These are phyloP conservation scores for Sturnus vulgaris DNA, from an alignment of 2,113 vertebrate genomes.

Conservation along the genomic window DNA sequence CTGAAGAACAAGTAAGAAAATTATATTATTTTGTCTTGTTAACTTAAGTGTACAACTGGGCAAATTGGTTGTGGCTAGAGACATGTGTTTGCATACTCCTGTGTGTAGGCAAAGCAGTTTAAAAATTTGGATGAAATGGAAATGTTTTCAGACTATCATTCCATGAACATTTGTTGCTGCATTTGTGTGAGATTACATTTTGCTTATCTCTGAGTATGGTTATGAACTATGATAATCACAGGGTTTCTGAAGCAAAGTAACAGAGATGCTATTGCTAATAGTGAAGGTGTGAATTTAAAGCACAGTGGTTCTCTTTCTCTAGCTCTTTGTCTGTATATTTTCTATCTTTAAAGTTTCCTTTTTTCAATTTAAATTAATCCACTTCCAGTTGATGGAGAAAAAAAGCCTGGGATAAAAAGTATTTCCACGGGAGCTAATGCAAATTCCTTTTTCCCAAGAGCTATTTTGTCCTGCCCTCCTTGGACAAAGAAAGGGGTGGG, in stretches of 20 bases:
- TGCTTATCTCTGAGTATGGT: neutral
- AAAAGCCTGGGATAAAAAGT: neutral
- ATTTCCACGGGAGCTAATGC: neutral
- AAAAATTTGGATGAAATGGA: neutral
- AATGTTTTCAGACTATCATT: conserved; percentile 15
- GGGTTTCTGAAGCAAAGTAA: neutral
- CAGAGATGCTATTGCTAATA: neutral
- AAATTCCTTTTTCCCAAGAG: neutral
- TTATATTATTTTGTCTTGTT: neutral
- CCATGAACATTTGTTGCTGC: conserved; percentile 33
- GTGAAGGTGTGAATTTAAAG: neutral
- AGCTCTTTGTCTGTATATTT: neutral
- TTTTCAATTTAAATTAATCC: neutral
- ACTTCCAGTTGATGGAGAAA: neutral
- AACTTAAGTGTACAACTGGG: neutral
- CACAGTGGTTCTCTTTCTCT: neutral
- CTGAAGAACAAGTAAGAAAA: conserved; percentile 74
- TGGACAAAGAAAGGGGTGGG: neutral
- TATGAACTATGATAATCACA: conserved; percentile 1
- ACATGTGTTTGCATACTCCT: neutral
- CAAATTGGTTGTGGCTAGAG: neutral
- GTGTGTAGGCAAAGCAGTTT: neutral
- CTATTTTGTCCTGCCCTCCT: neutral
- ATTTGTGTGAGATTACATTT: neutral
- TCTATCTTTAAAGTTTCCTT: neutral